A percentile compares a stretch with the other conserved stretches of the same genome.
Evolutionary conservation across 2,888 invertebrate genomes (phyloP).

Genomic region (Calliphora vomitoria): DNA sequence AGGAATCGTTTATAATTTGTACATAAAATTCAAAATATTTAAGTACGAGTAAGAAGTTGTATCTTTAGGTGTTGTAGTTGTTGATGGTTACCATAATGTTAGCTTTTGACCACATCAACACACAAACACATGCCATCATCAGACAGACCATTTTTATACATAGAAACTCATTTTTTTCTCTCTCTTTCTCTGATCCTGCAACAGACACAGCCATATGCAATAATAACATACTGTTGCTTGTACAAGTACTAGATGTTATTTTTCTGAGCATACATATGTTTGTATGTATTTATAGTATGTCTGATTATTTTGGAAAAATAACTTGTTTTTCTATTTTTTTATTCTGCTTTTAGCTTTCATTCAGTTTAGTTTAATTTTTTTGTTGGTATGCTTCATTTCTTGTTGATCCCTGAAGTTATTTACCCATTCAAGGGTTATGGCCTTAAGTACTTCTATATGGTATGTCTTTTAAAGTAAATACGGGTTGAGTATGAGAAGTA

Average conservation of each 20-base stretch:
- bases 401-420: slow-evolving; percentile 81
- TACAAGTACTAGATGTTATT: not conserved
- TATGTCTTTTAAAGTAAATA: not conserved
- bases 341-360: slow-evolving; percentile 75
- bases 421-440: slow-evolving; percentile 72
- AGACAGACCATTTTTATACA: slow-evolving; percentile 27
- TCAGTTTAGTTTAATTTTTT: slow-evolving; percentile 34
- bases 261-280: not conserved
- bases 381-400: slow-evolving; percentile 78
- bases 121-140: slow-evolving; percentile 48
- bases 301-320: slow-evolving; percentile 62
- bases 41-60: slow-evolving; percentile 74
- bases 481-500: not conserved
- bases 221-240: slow-evolving; percentile 66
- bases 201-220: slow-evolving; percentile 8
- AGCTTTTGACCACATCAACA: slow-evolving; percentile 69
- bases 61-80: slow-evolving; percentile 60
- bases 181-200: not conserved
- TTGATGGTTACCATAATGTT: slow-evolving; percentile 72
- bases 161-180: not conserved
- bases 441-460: slow-evolving; percentile 45
- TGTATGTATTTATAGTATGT: not conserved
- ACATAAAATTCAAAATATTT: slow-evolving; percentile 41
- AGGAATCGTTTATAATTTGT: slow-evolving; percentile 82
- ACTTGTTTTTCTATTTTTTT: slow-evolving; percentile 74